These are phyloP conservation scores for Hormaphis cornu DNA, from an alignment of 1,140 invertebrate species.

Conservation along the genomic window DNA sequence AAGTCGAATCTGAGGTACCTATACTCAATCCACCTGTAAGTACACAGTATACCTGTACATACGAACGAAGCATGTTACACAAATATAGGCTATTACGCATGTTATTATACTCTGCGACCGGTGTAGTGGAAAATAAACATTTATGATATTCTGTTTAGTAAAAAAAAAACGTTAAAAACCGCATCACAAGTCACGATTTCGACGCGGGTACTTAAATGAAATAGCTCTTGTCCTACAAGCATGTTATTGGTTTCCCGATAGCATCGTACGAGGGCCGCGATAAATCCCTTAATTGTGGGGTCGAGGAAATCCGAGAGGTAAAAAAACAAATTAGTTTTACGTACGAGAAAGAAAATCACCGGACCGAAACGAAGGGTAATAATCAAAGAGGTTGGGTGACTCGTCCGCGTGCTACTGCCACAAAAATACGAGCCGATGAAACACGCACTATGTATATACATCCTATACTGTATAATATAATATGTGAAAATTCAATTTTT, in stretches of 20 bases:
- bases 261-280: neutral
- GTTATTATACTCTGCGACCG: neutral
- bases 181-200: neutral
- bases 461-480: neutral
- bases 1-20: no score
- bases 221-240: neutral
- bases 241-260: constrained; percentile 1
- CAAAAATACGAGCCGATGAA: neutral
- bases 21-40: no score
- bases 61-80: no score
- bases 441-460: no score
- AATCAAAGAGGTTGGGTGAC: neutral
- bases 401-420: neutral
- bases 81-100: neutral
- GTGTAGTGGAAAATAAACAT: neutral
- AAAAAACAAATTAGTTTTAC: constrained; percentile 10
- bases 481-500: neutral
- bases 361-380: neutral
- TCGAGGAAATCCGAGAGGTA: neutral
- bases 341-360: neutral
- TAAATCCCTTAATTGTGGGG: constrained; percentile 8
- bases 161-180: neutral
- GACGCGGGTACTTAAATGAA: neutral
- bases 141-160: neutral
- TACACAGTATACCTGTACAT: no score